Evolutionary conservation across 2,113 vertebrate species (phyloP), one percentile per base, ranked within the genome.

Genomic region (Cavia porcellus): DNA sequence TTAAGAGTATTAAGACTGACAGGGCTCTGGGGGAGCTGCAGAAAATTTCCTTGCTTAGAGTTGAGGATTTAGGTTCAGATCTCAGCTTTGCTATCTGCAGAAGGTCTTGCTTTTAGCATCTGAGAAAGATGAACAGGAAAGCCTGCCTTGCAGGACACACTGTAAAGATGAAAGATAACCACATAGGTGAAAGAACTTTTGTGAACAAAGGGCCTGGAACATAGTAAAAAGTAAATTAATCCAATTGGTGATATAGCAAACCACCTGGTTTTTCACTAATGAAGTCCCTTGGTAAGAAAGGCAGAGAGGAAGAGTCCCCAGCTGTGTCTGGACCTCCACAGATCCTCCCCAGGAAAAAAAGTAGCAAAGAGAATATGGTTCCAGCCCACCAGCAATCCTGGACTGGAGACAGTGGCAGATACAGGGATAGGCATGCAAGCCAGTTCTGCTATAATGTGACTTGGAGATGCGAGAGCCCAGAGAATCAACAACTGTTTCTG

Each of bases 211-310:
- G 0, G 75, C 50, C 95, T 84, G 81, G 85, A 47, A 62, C 75
- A 61, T 0, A 57, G 85, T 20, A 86, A 88, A 50, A 94, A 68
- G 55, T 86, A 80, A 72, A 25, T 66, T 75, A 90, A 64, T 89
- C 77, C 90, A 82, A 20, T 42, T 35, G 93, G 32, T 55, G 79
- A 87, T 22, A 24, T 7, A 61, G 32, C n/a, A 1, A 64, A 74
- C 20, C 19, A 75, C 96, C 95, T 25, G 28, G 82, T 89, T 87
- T 52, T 75, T 90, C 77, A 22, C 66, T 93, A 94, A 89, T 88
- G 38, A 94, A 89, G 83, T 93, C 86, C 74, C 88, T 24, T 32
- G 79, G 72, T 38, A 50, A 92, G 62, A 89, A 74, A 92, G 64
- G 57, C 72, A 82, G 74, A 85, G 25, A 64, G 10, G 47, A 89